Evolutionary conservation across 2,888 invertebrate genomes (phyloP), one percentile per base, ranked within the genome.

Genomic region (Drosophila mulleri): DNA sequence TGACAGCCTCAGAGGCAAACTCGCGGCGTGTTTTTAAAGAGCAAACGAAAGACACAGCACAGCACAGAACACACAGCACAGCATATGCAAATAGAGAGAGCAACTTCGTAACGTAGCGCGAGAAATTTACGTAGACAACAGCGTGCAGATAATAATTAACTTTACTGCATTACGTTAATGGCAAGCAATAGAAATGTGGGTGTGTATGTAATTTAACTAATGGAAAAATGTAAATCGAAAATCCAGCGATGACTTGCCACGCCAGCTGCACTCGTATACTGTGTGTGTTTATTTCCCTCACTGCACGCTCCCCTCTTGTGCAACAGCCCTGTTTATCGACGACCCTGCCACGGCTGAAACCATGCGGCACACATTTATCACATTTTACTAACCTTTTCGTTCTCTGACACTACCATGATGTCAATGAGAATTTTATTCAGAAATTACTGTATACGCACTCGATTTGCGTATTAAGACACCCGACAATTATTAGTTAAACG

Each of bases 351-450:
- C 88, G 78, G 86, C 75, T 80, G 52, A 81, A 82, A 82, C 78
- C 84, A 83, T 84, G 87, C 84, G 82, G 85, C 78, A 68, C 20
- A 50, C 56, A 50, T 66, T 77, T 59, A 37, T 32, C 32, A 60
- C 63, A 41, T 68, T 72, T 42, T 39, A 58, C 87, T 88, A 80
- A 87, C 87, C 87, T 87, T 88, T 56, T 87, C 87, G 59, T 63
- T 88, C 76, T 87, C 89, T 59, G 88, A 89, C 81, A 89, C 84
- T 59, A 87, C 87, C 87, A 87, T 87, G 48, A 58, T 85, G 61
- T 64, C 59, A 67, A 71, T 60, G 61, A 58, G 52, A 48, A 60
- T 77, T 59, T 69, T 60, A 59, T 65, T 72, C 7, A 45, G 8
- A 6, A 69, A 69, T 59, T 58, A 57, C 50, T 66, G 62, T 62